Evolutionary conservation across 2,797 vertebrate species (phyloP), one percentile per base, ranked within the genome.

Genomic region (Micrastur ruficollis): DNA sequence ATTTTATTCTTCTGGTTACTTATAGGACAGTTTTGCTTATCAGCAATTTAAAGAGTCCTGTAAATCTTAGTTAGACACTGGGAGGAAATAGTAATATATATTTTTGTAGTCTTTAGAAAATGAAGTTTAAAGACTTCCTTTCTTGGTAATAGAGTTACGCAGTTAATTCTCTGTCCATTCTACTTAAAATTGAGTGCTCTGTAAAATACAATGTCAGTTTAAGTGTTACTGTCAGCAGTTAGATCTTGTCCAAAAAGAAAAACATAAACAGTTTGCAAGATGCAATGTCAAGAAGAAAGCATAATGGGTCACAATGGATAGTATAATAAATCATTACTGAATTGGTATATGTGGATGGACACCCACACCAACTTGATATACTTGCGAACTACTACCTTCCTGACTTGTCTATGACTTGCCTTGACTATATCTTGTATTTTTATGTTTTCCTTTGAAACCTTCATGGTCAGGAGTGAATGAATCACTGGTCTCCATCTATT

Each of bases 111-210:
- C 90, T 95, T 94, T 66, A 95, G 56, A 59, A 78, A 65, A 91
- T 40, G 14, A 38, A 93, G 80, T 84, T 92, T 44, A 44, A 82
- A 94, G 47, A 70, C 8, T 91, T 74, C 44, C n/a, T 71, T 94
- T 96, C 81, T 89, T 91, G 81, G 40, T 90, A 83, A 90, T 4
- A 88, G 76, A 94, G 59, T 65, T 97, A 81, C 27, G 23, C 58
- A 82, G 36, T 80, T 93, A 95, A 88, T 89, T 97, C 23, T 93
- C 55, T 59, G 66, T 63, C 74, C n/a, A 68, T 86, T 95, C 74
- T 82, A 61, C 68, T 90, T 94, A 93, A 95, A 97, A 88, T 44
- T 46, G 88, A 95, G 66, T 34, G 52, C 76, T 97, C 84, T 89
- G 56, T 83, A 78, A 88, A 96, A 94, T 76, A 61, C 49, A 87